Evolutionary conservation across 2,888 invertebrate genomes (phyloP), one percentile per base, ranked within the genome.

Genomic region (Deroplatys truncata): DNA sequence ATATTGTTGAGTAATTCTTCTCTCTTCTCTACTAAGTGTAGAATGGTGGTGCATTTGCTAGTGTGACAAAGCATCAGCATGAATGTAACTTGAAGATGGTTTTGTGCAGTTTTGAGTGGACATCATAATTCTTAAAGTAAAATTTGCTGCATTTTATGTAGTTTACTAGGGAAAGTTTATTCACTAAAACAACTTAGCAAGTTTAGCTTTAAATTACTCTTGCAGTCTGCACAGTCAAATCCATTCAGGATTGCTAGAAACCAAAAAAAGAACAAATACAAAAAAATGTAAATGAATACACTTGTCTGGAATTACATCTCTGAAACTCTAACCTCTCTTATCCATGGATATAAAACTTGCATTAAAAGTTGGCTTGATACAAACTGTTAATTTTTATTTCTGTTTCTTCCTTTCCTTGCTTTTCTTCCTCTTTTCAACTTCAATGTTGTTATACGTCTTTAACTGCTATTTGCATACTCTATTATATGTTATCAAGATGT

Each of bases 1-100:
- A 72, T 72, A 72, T 72, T 72, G 56, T 72, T 72, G 56, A 72
- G 56, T 72, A 72, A 72, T 72, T 72, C 56, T 72, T 72, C 56
- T 89, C 89, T 89, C 82, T 84, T 89, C 85, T 89, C 82, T 89
- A 84, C 89, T 89, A 29, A 84, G 90, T 89, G 90, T 89, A 90
- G 90, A 90, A 88, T 88, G 90, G 90, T 90, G 90, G 90, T 90
- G 90, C 90, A 90, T 90, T 87, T 90, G 90, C 90, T 90, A 89
- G 88, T 89, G 87, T 89, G 88, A 90, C 89, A 84, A 89, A 85
- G 84, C 89, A 89, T 88, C 85, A 87, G 89, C 89, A 90, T 87
- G 88, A 82, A 87, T 85, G 89, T 88, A 88, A 89, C 87, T 88
- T 83, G 82, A 31, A 84, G 20, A 89, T 87, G 87, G 87, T 85